Percentiles rank a stretch among this genome's conserved stretches.
Evolutionary conservation across 2,888 invertebrate species (phyloP).

Genomic region (Eulithis prunata): DNA sequence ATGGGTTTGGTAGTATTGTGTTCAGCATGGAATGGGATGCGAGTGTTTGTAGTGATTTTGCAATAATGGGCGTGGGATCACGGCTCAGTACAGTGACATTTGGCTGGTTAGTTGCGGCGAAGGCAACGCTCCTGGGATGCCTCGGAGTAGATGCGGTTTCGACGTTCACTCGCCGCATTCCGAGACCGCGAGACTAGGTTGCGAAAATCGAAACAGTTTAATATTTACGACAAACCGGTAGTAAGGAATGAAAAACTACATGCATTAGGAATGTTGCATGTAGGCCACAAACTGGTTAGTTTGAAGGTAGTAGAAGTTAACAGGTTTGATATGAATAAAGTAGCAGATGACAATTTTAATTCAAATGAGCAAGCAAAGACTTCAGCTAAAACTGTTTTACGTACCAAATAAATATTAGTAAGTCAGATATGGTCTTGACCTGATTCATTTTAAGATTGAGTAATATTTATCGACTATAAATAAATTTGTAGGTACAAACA

Average conservation of each 20-base stretch:
- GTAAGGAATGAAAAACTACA: constrained; percentile 31
- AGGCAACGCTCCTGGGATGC: constrained; percentile 62
- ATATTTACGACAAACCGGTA: constrained; percentile 43
- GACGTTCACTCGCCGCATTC: constrained; percentile 79
- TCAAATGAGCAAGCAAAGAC: not conserved
- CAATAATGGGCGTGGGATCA: constrained; percentile 57
- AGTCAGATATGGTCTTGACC: constrained; percentile 66
- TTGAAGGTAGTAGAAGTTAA: not conserved
- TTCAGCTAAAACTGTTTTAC: constrained; percentile 14
- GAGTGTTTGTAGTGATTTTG: constrained; percentile 44
- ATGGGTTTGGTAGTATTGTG: constrained; percentile 40
- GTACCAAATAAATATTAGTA: constrained; percentile 28
- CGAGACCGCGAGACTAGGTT: constrained; percentile 53
- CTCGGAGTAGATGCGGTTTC: constrained; percentile 56
- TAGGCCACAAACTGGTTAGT: constrained; percentile 11
- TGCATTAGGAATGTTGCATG: constrained; percentile 25
- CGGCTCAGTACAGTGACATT: constrained; percentile 75
- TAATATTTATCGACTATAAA: not conserved
- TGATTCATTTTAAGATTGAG: constrained; percentile 24
- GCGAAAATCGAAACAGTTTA: constrained; percentile 61
- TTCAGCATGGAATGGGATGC: constrained; percentile 36
- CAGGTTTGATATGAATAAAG: not conserved
- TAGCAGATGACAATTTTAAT: not conserved
- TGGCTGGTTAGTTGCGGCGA: constrained; percentile 57
- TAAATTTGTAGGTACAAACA: not conserved